These are phyloP conservation scores for Peromyscus aztecus DNA, from an alignment of 2,797 vertebrate species.

Conservation along the genomic window DNA sequence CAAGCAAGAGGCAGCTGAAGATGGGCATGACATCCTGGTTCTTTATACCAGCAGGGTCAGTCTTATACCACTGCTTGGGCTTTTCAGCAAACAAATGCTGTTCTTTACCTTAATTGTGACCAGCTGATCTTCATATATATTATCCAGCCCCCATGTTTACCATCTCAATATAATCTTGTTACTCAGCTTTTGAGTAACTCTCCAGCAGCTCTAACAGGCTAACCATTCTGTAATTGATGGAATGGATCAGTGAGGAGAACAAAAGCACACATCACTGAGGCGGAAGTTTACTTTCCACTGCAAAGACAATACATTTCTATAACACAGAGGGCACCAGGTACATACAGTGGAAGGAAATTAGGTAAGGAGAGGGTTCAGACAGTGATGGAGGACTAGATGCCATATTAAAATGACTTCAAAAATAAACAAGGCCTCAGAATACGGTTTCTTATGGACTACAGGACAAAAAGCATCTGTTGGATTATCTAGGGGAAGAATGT, in stretches of 20 bases:
- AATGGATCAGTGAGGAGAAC: background rate
- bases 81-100: background rate
- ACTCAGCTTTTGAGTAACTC: background rate
- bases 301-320: background rate
- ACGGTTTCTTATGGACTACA: background rate
- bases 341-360: background rate
- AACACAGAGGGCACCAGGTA: background rate
- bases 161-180: background rate
- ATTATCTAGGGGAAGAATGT: background rate
- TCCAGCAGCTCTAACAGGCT: background rate
- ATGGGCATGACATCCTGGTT: background rate
- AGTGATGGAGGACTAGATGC: background rate
- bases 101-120: background rate
- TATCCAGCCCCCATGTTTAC: background rate
- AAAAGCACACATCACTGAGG: background rate
- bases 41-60: background rate
- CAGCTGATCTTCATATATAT: background rate
- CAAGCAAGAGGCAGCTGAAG: background rate
- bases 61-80: background rate
- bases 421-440: background rate
- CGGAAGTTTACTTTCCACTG: background rate
- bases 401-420: conserved; percentile 21
- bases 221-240: background rate
- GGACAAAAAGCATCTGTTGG: background rate
- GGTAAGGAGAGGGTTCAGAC: background rate